Evolutionary conservation across 53 echinoderm and acorn worm genomes (phyloP).

Genomic region (Stichopus horrens): DNA sequence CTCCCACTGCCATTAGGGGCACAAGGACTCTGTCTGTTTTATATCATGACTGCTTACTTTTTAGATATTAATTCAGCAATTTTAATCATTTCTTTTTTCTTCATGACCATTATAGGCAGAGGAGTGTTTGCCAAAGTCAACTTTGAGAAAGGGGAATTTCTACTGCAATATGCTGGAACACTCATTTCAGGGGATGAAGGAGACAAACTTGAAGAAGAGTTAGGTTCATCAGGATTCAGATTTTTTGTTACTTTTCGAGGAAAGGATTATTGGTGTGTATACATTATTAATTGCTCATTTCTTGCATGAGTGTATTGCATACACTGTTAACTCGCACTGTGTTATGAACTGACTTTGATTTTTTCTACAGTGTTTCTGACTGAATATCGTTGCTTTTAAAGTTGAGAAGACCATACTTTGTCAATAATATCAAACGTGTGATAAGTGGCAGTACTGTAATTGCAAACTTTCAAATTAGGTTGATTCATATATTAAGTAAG

Average conservation of each 20-base stretch:
- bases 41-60: not conserved
- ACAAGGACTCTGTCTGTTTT: too few species aligned
- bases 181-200: slow-evolving; percentile 15
- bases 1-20: not conserved
- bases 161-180: slow-evolving; percentile 22
- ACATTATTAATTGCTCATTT: too few species aligned
- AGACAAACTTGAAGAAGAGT: slow-evolving; percentile 18
- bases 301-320: too few species aligned
- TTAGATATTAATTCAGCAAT: not conserved
- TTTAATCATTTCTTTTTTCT: not conserved
- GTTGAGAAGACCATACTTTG: too few species aligned
- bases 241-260: slow-evolving; percentile 11
- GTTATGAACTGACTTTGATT: too few species aligned
- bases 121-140: slow-evolving; percentile 25
- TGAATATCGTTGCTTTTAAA: too few species aligned
- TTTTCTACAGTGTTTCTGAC: too few species aligned
- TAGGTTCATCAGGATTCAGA: slow-evolving; percentile 11
- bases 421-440: too few species aligned
- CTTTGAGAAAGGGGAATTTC: slow-evolving; percentile 13
- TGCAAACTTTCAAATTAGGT: too few species aligned
- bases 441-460: too few species aligned
- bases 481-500: too few species aligned
- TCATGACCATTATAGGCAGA: not conserved
- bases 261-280: slow-evolving; percentile 27
- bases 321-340: too few species aligned